Base-by-base conservation (phyloP, 2,888 invertebrate genomes). In the Molanna angustata region DNA sequence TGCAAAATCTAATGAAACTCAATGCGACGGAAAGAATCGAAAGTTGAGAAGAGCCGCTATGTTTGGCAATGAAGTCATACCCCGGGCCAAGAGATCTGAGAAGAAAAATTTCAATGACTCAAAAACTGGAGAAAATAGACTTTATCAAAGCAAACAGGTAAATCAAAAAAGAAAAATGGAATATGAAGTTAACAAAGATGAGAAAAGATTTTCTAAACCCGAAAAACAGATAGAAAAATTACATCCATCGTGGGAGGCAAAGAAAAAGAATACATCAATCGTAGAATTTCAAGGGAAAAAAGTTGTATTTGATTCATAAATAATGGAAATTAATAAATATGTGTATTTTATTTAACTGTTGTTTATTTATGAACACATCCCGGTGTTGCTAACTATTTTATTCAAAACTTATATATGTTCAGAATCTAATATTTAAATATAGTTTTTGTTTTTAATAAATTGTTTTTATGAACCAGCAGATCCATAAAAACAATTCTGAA, bases 201-300 rank as follows among this genome's bases (percentile, higher is more conserved):
- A 43, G 27, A 22, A 16, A 39, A 17, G 37, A 19, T 14, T 40
- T 9, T 39, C n/a, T 27, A 42, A 32, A 32, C 18, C 27, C 7
- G 27, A 57, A 33, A 44, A 61, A 44, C 42, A 59, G 47, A 65
- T 66, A 47, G 76, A 75, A 56, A 77, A 76, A 65, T 63, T 76
- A 46, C 78, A 78, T 67, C 78, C 78, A 2, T 78, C 78, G 16
- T 78, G 78, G 78, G 77, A 76, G 64, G 78, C 78, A 1, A 78
- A 78, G 63, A 76, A 72, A 56, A 70, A 70, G 41, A 69, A 70
- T 49, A 74, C 76, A 1, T 68, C 70, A 47, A 68, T 76, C 54
- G 64, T 73, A 66, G 74, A 74, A 3, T 76, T 71, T 61, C 65
- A 74, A 62, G 77, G 77, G 58, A 76, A 74, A 65, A 77, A 76